Percentiles rank a stretch among this genome's conserved stretches.
Evolutionary conservation across 2,113 vertebrate genomes (phyloP).

Genomic region (Chaetodon auriga): DNA sequence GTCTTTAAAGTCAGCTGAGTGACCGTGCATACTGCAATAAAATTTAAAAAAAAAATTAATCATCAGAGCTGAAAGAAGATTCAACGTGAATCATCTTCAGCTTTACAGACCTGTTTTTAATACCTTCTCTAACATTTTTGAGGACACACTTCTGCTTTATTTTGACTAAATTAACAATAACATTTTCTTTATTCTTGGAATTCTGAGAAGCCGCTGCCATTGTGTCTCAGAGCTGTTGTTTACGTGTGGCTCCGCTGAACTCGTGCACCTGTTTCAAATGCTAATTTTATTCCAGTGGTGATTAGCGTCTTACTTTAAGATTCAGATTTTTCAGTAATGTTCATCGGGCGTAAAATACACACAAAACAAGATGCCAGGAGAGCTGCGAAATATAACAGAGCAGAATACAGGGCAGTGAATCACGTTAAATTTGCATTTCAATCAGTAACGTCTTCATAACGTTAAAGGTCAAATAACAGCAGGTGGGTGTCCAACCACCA

Average conservation of each 20-base stretch:
- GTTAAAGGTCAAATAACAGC: constrained; percentile 24
- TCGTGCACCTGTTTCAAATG: constrained; percentile 43
- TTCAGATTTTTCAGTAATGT: constrained; percentile 1
- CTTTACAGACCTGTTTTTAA: background rate
- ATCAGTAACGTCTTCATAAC: background rate
- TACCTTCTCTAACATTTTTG: background rate
- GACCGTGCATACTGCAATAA: no score
- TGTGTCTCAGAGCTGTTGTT: background rate
- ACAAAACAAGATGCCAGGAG: background rate
- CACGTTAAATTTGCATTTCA: constrained; percentile 24
- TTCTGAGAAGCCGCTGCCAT: background rate
- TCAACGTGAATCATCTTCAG: background rate
- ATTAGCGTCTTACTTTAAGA: constrained; percentile 37
- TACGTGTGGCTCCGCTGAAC: constrained; percentile 4
- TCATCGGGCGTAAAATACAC: background rate
- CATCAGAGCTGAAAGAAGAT: background rate
- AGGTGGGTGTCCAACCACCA: background rate
- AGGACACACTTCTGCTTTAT: background rate
- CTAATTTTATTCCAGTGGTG: constrained; percentile 29
- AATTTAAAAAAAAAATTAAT: no score
- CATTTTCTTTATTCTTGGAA: constrained; percentile 2
- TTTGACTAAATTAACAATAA: constrained; percentile 16
- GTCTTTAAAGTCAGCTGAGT: background rate
- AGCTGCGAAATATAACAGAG: background rate
- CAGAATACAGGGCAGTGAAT: background rate